These are phyloP conservation scores for Cyrtonyx montezumae DNA, from an alignment of 2,113 vertebrate genomes.

Conservation along the genomic window DNA sequence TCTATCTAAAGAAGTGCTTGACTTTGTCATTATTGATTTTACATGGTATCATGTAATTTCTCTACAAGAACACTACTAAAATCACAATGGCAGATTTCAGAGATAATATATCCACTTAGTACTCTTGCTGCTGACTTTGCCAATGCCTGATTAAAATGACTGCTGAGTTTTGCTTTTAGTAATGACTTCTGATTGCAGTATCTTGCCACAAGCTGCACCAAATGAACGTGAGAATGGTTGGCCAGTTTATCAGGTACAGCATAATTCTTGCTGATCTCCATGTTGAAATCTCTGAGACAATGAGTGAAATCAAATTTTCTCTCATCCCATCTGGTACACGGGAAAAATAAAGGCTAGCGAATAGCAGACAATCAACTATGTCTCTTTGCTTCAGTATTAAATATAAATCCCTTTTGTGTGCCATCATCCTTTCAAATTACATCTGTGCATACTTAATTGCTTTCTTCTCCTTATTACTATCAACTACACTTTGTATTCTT, in stretches of 20 bases:
- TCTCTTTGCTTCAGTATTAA: conserved; percentile 22
- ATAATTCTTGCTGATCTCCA: conserved; percentile 11
- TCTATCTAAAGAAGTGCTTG: not conserved
- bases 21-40: conserved; percentile 27
- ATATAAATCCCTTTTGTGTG: conserved; percentile 30
- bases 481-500: conserved; percentile 12
- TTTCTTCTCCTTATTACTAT: conserved; percentile 33
- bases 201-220: conserved; percentile 28
- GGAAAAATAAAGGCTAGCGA: not conserved
- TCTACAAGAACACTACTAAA: conserved; percentile 45
- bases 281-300: not conserved
- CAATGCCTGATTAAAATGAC: conserved; percentile 55
- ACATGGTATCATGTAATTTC: not conserved
- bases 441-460: conserved; percentile 41
- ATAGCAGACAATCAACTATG: conserved; percentile 1
- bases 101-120: conserved; percentile 29
- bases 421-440: conserved; percentile 30
- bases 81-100: conserved; percentile 17
- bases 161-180: conserved; percentile 30
- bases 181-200: conserved; percentile 52
- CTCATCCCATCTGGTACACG: not conserved
- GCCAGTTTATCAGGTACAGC: not conserved
- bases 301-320: conserved; percentile 14
- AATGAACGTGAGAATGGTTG: not conserved
- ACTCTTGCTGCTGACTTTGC: conserved; percentile 32